phyloP scores from a whole-genome alignment of 2,888 invertebrate species.

The Drosophila buzzatii region DNA sequence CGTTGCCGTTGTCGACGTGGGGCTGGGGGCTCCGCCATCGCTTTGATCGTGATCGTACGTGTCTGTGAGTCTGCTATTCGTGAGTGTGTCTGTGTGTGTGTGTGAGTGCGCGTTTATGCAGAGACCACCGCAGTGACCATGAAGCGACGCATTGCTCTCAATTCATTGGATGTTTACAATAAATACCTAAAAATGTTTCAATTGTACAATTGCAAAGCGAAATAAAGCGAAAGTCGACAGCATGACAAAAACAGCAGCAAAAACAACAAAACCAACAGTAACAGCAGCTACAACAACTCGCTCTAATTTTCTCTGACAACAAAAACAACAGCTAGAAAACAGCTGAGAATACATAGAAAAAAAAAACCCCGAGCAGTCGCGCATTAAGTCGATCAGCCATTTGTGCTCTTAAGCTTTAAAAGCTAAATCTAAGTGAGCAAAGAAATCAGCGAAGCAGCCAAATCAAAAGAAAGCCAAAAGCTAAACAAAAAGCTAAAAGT shows the following conservation, averaged over 20 bases:
- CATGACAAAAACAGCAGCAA: conserved; percentile 24
- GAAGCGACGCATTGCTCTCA: conserved; percentile 68
- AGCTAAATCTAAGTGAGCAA: conserved; percentile 48
- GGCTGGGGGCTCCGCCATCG: conserved; percentile 37
- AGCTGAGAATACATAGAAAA: conserved; percentile 45
- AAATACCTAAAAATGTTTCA: conserved; percentile 59
- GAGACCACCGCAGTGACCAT: conserved; percentile 74
- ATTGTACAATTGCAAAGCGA: conserved; percentile 42
- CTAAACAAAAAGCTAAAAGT: conserved; percentile 35
- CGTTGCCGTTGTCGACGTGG: conserved; percentile 36
- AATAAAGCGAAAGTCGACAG: conserved; percentile 39
- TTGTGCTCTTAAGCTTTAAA: conserved; percentile 73
- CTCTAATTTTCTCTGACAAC: conserved; percentile 45
- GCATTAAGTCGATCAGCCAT: conserved; percentile 45
- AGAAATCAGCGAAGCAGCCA: conserved; percentile 37
- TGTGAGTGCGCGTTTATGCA: conserved; percentile 28
- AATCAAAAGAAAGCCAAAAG: conserved; percentile 21
- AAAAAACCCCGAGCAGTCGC: conserved; percentile 12
- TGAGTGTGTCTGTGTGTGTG: background rate
- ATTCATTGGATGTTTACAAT: conserved; percentile 70
- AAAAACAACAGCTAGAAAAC: conserved; percentile 34
- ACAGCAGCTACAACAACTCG: conserved; percentile 32
- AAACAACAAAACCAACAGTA: conserved; percentile 16
- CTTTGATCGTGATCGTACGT: conserved; percentile 49
- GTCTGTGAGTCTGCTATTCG: background rate